A percentile compares a stretch with the other conserved stretches of the same genome.
phyloP scores from a whole-genome alignment of 2,888 invertebrate genomes.

The Melanostoma mellinum region DNA sequence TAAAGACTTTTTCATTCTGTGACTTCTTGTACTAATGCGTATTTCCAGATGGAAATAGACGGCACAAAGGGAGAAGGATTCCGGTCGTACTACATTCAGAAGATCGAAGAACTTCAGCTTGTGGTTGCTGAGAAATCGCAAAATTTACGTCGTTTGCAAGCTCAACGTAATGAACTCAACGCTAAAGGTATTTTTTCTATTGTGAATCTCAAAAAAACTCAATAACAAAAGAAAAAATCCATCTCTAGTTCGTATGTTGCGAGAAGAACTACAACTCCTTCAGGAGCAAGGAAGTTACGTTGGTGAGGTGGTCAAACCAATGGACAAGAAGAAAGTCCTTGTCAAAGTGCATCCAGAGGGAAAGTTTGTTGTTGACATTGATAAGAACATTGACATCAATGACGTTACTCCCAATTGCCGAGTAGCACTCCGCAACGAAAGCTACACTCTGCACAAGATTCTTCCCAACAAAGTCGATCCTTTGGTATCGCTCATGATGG shows the following conservation, averaged over 20 bases:
- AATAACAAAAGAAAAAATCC: neutral
- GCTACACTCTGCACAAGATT: conserved; percentile 99
- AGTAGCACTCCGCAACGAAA: conserved; percentile 98
- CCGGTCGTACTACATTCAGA: conserved; percentile 97
- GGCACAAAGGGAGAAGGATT: conserved; percentile 89
- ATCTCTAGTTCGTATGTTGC: conserved; percentile 93
- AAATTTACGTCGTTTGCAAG: conserved; percentile 97
- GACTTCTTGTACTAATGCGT: too few relatives aligned
- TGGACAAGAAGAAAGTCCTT: conserved; percentile 99
- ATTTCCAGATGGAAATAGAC: conserved; percentile 80
- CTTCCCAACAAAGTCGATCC: conserved; percentile 99
- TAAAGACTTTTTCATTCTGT: neutral
- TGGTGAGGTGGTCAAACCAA: conserved; percentile 99
- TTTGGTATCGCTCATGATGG: conserved; percentile 99
- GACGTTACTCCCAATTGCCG: conserved; percentile 98
- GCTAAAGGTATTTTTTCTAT: conserved; percentile 89
- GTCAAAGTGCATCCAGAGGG: conserved; percentile 99
- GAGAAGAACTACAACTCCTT: conserved; percentile 97
- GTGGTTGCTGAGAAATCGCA: conserved; percentile 98
- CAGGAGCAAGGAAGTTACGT: conserved; percentile 99
- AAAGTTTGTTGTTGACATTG: conserved; percentile 99
- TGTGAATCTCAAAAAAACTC: neutral
- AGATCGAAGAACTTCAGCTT: conserved; percentile 98
- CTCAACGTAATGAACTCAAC: conserved; percentile 99
- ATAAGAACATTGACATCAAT: conserved; percentile 99